Conservation (phyloP, 2,113 vertebrate species). For the Cacatua alba region DNA sequence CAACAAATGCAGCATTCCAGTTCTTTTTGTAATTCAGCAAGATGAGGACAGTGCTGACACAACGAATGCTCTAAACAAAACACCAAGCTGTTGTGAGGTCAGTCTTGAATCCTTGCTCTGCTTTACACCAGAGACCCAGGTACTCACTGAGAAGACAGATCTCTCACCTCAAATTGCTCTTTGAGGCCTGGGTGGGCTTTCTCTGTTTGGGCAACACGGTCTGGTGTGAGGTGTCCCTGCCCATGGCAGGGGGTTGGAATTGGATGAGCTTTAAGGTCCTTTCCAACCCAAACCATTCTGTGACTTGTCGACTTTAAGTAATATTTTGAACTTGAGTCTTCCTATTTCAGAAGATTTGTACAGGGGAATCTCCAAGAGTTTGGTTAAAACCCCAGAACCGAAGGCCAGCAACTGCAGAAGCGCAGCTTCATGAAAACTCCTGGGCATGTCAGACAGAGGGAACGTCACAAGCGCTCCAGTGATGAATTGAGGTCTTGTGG, state of each 20-base stretch:
- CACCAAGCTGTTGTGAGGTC: neutral
- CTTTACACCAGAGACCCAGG: neutral
- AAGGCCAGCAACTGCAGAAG: neutral
- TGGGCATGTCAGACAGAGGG: neutral
- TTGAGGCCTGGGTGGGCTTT: neutral
- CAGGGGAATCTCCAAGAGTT: neutral
- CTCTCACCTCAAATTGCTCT: neutral
- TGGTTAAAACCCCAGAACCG: neutral
- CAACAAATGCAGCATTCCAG: neutral
- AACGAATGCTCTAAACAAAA: neutral
- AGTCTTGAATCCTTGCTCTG: neutral
- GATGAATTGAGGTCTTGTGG: slow-evolving; percentile 53
- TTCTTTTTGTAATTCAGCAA: neutral
- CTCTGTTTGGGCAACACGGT: neutral
- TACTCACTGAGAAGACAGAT: neutral
- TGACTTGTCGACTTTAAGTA: neutral
- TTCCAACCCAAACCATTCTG: neutral
- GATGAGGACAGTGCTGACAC: neutral
- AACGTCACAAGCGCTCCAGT: neutral
- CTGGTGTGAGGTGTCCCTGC: neutral
- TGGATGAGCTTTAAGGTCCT: neutral
- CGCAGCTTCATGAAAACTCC: neutral
- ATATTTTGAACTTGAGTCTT: no score
- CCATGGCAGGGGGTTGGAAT: neutral
- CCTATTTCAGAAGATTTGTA: neutral